These are phyloP conservation scores for Aphelocoma coerulescens DNA, from an alignment of 2,113 vertebrate genomes.

Conservation along the genomic window DNA sequence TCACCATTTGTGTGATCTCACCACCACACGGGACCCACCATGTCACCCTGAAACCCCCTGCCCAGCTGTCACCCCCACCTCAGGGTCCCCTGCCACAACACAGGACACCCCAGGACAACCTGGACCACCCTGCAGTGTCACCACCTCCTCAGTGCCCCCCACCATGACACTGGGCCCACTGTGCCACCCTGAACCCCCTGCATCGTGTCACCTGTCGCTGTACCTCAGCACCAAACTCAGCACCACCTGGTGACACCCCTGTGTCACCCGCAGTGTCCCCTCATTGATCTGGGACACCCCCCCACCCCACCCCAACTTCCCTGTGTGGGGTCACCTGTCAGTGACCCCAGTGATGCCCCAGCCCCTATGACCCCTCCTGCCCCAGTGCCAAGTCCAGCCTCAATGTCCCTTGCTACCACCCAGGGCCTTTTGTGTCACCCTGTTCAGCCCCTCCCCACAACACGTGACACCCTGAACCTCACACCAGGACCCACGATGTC, in stretches of 20 bases:
- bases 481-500: not conserved
- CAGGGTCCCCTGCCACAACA: not conserved
- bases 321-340: not conserved
- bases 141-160: not conserved
- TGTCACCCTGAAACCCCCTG: not conserved
- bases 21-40: not conserved
- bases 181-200: not conserved
- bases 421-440: not conserved
- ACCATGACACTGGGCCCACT: not conserved
- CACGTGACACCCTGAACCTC: rapidly evolving
- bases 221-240: not conserved
- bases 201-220: not conserved
- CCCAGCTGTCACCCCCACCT: not conserved
- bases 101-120: not conserved
- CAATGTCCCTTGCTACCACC: not conserved
- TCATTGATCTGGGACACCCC: not conserved
- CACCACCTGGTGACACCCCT: not conserved
- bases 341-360: not conserved
- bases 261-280: not conserved
- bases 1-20: not conserved
- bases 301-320: not conserved
- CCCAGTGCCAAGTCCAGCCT: not conserved
- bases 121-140: not conserved
- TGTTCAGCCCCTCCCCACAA: not conserved
- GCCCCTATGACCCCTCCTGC: not conserved